Evolutionary conservation across 2,113 vertebrate genomes (phyloP), one percentile per base, ranked within the genome.

Genomic region (Prunella fulvescens): DNA sequence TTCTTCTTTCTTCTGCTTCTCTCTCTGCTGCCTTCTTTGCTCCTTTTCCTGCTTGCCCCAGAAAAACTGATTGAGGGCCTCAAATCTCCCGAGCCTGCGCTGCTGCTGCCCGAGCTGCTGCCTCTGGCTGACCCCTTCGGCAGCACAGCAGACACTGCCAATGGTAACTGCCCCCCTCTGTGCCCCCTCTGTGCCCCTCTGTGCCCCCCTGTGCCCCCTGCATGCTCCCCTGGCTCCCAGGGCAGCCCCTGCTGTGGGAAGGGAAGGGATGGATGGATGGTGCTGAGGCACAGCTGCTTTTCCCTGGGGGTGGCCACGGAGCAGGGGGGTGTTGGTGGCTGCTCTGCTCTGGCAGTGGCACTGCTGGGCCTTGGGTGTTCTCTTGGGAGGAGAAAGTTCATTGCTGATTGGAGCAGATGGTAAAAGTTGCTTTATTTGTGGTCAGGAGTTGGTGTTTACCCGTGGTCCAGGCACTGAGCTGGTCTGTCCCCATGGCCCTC

Each of bases 31-130:
- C 92, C 44, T 93, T 19, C 96, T 81, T 97, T 95, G 69, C 37
- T 94, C 96, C 95, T 95, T 76, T 91, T 92, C 85, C 86, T 48
- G n/a, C 95, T 96, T 93, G 78, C 94, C 95, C 88, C 97, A 99
- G 99, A 99, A 97, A 99, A 99, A 98, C 98, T 99, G 97, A 99
- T 99, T 92, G 98, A 99, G 98, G 98, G 98, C 95, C 98, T 99
- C 96, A 99, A 98, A 97, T 99, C 98, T 98, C 98, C 98, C 65
- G 99, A 99, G 93, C 98, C 98, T 96, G 98, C 98, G 58, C 98
- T 99, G 94, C 98, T 99, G 97, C 98, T 99, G 94, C 98, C 98
- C 42, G 98, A 99, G 84, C 98, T 99, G 92, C 98, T 99, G 97
- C 98, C 98, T 96, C 98, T 98, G 57, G 95, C 98, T 94, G 98